A percentile compares a stretch with the other conserved stretches of the same genome.
Conservation (phyloP, 2,113 vertebrate genomes). For the Myotis davidii region DNA sequence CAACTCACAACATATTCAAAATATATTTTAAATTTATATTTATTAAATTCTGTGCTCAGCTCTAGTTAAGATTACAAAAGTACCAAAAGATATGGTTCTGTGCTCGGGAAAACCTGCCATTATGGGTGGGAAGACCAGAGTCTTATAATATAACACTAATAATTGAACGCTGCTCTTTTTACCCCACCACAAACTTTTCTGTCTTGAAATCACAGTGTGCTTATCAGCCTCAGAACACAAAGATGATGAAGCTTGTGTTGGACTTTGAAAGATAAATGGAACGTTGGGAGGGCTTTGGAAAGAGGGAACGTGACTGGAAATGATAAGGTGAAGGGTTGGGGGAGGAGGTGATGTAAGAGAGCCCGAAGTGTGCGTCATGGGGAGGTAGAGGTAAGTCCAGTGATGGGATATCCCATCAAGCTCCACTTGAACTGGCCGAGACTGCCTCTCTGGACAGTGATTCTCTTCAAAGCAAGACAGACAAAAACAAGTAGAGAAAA, state of each 20-base stretch:
- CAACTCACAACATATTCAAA: background rate
- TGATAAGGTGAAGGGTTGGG: background rate
- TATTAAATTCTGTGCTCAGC: background rate
- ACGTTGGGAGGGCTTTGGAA: background rate
- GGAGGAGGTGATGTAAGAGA: fast-evolving
- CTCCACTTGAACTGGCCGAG: background rate
- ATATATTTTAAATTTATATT: background rate
- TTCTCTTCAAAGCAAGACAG: background rate
- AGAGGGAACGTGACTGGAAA: background rate
- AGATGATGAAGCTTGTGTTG: background rate
- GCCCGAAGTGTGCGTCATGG: background rate
- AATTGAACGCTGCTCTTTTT: background rate
- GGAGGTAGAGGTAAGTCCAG: background rate
- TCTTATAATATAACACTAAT: background rate
- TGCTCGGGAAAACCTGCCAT: background rate
- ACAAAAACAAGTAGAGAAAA: background rate
- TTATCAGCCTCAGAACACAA: background rate
- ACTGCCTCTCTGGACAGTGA: background rate
- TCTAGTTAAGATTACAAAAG: background rate
- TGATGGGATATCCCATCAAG: background rate
- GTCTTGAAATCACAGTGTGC: background rate
- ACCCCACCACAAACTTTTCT: background rate
- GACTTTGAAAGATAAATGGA: background rate
- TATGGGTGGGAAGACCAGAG: background rate
- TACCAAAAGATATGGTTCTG: background rate